Evolutionary conservation across 1,140 invertebrate species (phyloP).

Genomic region (Agraylea sexmaculata): DNA sequence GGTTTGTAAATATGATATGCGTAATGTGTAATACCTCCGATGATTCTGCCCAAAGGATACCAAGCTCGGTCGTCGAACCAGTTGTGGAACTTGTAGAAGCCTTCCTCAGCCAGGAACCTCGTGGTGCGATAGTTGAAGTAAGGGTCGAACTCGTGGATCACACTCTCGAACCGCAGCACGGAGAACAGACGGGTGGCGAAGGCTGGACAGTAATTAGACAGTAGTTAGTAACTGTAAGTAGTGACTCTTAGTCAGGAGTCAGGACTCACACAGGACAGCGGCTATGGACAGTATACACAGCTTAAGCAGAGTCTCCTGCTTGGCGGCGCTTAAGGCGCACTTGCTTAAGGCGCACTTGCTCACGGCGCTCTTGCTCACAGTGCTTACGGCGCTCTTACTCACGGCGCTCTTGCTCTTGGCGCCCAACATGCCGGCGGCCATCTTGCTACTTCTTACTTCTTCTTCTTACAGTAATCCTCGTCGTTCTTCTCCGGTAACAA

Average conservation of each 20-base stretch:
- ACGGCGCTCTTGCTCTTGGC: no score
- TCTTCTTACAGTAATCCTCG: no score
- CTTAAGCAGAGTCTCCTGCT: conserved; percentile 91
- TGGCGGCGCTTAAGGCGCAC: conserved; percentile 50
- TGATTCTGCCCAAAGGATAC: conserved; percentile 95
- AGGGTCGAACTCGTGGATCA: conserved; percentile 98
- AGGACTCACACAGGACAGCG: conserved; percentile 80
- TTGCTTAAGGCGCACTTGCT: no score
- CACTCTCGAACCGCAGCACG: conserved; percentile 93
- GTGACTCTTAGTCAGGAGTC: background rate
- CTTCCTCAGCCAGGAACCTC: conserved; percentile 86
- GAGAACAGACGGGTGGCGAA: conserved; percentile 93
- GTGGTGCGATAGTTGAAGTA: conserved; percentile 99
- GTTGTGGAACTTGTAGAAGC: conserved; percentile 96
- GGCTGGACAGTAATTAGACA: conserved; percentile 46
- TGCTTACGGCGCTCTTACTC: no score
- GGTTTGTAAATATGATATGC: background rate
- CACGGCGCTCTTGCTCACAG: no score
- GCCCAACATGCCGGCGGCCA: no score
- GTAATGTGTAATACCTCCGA: conserved; percentile 56
- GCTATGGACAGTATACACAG: conserved; percentile 82
- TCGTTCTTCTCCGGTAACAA: no score
- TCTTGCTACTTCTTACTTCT: no score
- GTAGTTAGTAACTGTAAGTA: background rate
- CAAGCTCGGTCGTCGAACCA: conserved; percentile 99